phyloP scores from a whole-genome alignment of 2,888 invertebrate species.

The Azorinus chamasolen region DNA sequence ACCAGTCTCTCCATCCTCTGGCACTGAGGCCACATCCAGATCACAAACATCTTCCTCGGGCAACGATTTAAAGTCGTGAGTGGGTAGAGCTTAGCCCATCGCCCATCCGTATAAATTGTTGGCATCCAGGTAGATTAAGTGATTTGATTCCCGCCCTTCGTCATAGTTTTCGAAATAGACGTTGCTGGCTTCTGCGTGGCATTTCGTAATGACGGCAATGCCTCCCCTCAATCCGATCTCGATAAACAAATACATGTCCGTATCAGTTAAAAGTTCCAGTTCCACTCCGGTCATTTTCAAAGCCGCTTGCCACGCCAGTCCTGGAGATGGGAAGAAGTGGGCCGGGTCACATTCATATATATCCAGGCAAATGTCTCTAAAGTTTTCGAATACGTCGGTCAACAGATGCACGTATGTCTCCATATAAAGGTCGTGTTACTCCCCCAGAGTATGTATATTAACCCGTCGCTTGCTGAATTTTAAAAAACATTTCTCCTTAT shows the following conservation, averaged over 20 bases:
- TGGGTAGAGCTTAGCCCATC: neutral
- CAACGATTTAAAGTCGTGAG: constrained; percentile 4
- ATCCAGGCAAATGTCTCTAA: constrained; percentile 6
- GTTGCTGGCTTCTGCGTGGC: constrained; percentile 1
- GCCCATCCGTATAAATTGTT: constrained; percentile 9
- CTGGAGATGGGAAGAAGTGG: neutral
- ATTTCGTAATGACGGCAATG: neutral
- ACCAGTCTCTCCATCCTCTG: constrained; percentile 2
- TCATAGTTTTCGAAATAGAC: neutral
- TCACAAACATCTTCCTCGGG: neutral
- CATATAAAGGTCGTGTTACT: constrained; percentile 9
- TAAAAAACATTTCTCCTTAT: too few species aligned
- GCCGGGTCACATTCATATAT: constrained; percentile 1
- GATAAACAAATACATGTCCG: constrained; percentile 14
- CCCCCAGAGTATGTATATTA: constrained; percentile 16
- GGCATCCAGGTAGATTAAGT: too few species aligned
- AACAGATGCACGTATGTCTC: neutral
- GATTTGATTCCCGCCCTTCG: neutral
- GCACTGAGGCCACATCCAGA: neutral
- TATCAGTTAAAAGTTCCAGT: constrained; percentile 3
- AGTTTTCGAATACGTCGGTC: constrained; percentile 3
- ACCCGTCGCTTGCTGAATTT: too few species aligned
- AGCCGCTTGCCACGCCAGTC: constrained; percentile 4
- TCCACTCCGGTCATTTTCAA: constrained; percentile 5
- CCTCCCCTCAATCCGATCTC: constrained; percentile 7